A percentile compares a stretch with the other conserved stretches of the same genome.
Conservation (phyloP, 2,113 vertebrate species). For the Takifugu flavidus region DNA sequence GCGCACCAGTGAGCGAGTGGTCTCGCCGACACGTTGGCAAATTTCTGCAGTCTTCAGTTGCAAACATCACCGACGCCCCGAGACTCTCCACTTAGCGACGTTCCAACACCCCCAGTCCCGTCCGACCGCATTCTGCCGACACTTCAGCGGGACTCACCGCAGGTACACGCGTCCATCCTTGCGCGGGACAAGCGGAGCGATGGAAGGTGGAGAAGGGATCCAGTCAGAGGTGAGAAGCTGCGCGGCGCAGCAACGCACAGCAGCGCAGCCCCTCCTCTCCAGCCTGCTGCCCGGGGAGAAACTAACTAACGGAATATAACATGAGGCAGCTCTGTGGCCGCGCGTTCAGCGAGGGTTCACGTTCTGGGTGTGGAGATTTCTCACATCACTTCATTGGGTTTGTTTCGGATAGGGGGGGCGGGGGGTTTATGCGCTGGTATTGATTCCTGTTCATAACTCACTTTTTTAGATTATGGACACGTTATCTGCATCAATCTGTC, state of each 20-base stretch:
- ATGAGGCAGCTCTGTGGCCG: conserved; percentile 2
- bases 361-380: too few species aligned
- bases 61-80: conserved; percentile 63
- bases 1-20: conserved; percentile 51
- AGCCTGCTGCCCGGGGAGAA: conserved; percentile 44
- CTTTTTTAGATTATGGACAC: too few species aligned
- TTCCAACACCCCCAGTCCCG: neutral
- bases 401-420: too few species aligned
- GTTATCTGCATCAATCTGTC: too few species aligned
- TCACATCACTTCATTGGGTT: too few species aligned
- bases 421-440: too few species aligned
- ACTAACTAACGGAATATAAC: conserved; percentile 23
- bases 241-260: conserved; percentile 38
- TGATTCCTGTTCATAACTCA: too few species aligned
- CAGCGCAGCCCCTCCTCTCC: conserved; percentile 53
- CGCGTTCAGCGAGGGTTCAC: too few species aligned
- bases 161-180: conserved; percentile 43
- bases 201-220: conserved; percentile 38
- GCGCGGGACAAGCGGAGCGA: conserved; percentile 61
- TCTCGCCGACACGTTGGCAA: conserved; percentile 47
- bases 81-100: conserved; percentile 28
- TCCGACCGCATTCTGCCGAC: conserved; percentile 25
- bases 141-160: conserved; percentile 32
- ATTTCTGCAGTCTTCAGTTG: conserved; percentile 59
- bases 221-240: conserved; percentile 59